Evolutionary conservation across 2,888 invertebrate genomes (phyloP), one percentile per base, ranked within the genome.

Genomic region (Cyclophora albipunctata): DNA sequence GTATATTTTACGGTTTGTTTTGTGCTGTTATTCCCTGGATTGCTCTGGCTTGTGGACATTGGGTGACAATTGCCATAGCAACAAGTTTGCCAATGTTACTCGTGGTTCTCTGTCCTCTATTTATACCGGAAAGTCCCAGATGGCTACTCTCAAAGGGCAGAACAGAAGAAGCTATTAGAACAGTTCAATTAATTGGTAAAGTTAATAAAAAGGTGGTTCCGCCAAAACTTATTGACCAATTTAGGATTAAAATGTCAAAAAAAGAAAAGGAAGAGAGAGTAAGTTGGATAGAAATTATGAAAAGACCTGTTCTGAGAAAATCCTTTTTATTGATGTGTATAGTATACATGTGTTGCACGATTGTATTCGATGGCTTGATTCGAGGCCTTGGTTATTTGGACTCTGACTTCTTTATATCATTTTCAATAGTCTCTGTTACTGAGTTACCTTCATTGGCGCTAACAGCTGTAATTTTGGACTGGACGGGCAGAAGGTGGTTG

Each of bases 331-430:
- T 63, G 20, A 62, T 71, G 7, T 73, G 76, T 52, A 20, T 81
- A n/a, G 63, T 70, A 34, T 80, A 69, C 46, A 71, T 75, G 71
- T 71, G 70, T 45, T 62, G 67, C 33, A 64, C 71, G 58, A 57
- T 75, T 7, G 64, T 78, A 7, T 81, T 78, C 46, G 83, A 84
- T 46, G 63, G 72, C 0, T 62, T 82, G 7, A 63, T 81, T 2
- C 73, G 84, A 58, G 76, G 71, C 34, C 60, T 81, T 34, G 75
- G 77, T 0, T 64, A 72, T 5, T 57, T 83, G 42, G 54, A 75
- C 34, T 83, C 73, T 46, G 71, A 84, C 54, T 80, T 78, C 52
- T 84, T 83, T 54, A 40, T 81, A 34, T 80, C 82, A 0, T 83
- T 84, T 52, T 71, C 81, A 7, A 53, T 81, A 3, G 60, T 80